Percentiles rank a stretch among this genome's conserved stretches.
These are phyloP conservation scores for Mimachlamys varia DNA, from an alignment of 2,888 invertebrate species.

Conservation along the genomic window DNA sequence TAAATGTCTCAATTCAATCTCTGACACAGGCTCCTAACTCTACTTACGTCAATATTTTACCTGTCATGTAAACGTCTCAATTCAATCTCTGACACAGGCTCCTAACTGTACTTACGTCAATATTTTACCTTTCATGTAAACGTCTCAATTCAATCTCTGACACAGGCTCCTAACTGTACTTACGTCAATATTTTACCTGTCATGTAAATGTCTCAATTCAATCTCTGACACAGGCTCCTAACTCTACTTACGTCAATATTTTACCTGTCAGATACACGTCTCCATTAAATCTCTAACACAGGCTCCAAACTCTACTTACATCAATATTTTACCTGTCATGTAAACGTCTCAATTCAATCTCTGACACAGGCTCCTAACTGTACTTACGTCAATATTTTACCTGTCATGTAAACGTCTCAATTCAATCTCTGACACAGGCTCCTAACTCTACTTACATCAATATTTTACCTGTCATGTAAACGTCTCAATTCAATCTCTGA, in stretches of 20 bases:
- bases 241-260: background rate
- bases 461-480: background rate
- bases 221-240: slow-evolving; percentile 1
- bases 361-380: background rate
- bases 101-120: background rate
- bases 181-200: background rate
- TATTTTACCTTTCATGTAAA: background rate
- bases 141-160: background rate
- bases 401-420: background rate
- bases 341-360: background rate
- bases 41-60: background rate
- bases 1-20: background rate
- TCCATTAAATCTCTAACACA: slow-evolving; percentile 4
- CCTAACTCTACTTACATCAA: background rate
- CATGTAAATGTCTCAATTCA: background rate
- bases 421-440: background rate
- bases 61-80: background rate
- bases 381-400: background rate
- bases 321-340: background rate
- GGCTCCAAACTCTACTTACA: background rate
- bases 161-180: background rate
- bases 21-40: background rate
- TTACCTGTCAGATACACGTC: slow-evolving; percentile 6
- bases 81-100: background rate
- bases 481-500: background rate